Base-by-base conservation (phyloP, 1,140 invertebrate species). In the Meloidogyne hapla region DNA sequence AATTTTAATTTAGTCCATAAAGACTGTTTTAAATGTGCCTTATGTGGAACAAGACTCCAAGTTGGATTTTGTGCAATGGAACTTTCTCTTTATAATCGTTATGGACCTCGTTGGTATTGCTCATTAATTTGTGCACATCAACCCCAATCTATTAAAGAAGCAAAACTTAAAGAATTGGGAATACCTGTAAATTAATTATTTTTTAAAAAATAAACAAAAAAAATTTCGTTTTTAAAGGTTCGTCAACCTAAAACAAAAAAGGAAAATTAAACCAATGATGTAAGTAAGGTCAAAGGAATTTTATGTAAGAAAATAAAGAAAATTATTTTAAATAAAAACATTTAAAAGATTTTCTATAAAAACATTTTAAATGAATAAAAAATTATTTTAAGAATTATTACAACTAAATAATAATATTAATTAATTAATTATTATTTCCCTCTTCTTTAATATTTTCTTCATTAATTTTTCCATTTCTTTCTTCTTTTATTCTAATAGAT, bases 51-150 rank as follows among this genome's bases (percentile, higher is more conserved):
- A 26, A 62, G 48, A 25, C 71, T 75, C 18, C 74, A 75, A 21
- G 69, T 75, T 26, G 74, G 74, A 62, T 45, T 42, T 33, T 75
- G 74, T 61, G 74, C 74, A 48, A 74, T 75, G 74, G 74, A 75
- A 48, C 64, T 69, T 38, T 67, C 65, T 23, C 64, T 75, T 23
- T 75, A 75, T 64, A 63, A 63, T 23, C 71, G 74, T 28, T 75
- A 75, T 48, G 74, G 74, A 4, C 74, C 74, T 5, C 28, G 74
- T 23, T 75, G 64, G 65, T 75, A 75, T 48, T 75, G 74, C 65
- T 69, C 74, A n/a, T 40, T 75, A 56, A 74, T 75, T n/a, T 75
- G 74, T 33, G 64, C 74, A 18, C 64, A 67, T 67, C 62, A 23
- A 38, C 74, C 74, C 28, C 33, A 38, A 28, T n/a, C 64, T 13